Evolutionary conservation across 2,797 vertebrate genomes (phyloP).

Genomic region (Falco cherrug): DNA sequence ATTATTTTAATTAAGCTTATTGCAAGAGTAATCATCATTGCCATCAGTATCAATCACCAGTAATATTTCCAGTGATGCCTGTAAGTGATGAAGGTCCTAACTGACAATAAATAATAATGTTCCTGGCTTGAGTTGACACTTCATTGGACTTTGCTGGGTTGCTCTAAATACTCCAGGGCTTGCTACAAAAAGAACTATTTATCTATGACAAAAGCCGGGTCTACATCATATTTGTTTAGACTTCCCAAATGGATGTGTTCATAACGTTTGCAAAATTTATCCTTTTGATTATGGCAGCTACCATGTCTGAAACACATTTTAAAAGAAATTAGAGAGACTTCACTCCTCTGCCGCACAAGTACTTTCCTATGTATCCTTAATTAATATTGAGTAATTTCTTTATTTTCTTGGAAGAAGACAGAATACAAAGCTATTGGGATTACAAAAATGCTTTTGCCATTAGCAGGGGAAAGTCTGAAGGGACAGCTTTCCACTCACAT

Average conservation of each 20-base stretch:
- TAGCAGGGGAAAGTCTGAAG: conserved; percentile 18
- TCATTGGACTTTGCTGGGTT: conserved; percentile 75
- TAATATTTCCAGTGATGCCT: conserved; percentile 81
- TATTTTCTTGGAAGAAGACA: conserved; percentile 15
- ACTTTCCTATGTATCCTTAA: background rate
- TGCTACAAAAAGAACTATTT: conserved; percentile 78
- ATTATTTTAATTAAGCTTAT: conserved; percentile 95
- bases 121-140: conserved; percentile 73
- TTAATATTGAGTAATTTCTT: conserved; percentile 29
- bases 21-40: conserved; percentile 93
- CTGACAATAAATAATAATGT: conserved; percentile 79
- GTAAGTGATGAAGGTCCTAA: conserved; percentile 74
- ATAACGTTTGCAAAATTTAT: conserved; percentile 70
- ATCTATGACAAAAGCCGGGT: conserved; percentile 81
- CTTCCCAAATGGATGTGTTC: conserved; percentile 72
- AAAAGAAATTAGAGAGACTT: conserved; percentile 54
- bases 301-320: conserved; percentile 41
- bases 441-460: conserved; percentile 37
- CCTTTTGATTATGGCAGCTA: conserved; percentile 66
- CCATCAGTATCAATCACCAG: conserved; percentile 86
- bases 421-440: conserved; percentile 41
- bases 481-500: background rate
- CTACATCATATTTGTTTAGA: conserved; percentile 74
- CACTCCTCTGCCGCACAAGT: background rate
- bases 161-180: conserved; percentile 79